Base-by-base conservation (phyloP, 2,797 vertebrate species). In the Pygocentrus nattereri region DNA sequence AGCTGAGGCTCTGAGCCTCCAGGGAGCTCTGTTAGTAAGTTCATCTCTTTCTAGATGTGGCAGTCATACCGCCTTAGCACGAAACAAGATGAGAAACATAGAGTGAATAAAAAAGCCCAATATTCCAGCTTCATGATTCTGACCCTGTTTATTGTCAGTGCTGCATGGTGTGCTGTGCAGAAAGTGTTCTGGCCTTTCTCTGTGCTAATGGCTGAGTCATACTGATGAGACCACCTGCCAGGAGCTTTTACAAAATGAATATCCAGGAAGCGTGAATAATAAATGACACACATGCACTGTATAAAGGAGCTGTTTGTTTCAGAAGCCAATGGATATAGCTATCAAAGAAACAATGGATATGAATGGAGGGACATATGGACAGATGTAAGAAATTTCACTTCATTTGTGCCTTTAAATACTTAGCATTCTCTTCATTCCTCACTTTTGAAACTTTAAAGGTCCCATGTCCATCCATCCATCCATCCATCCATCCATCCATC, bases 141-240 rank as follows among this genome's bases (percentile, higher is more conserved):
- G 67, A 82, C 75, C 81, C 76, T 74, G 65, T 77, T 68, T 68
- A 59, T 64, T 78, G 54, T 78, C 27, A 65, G 76, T n/a, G 18
- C 38, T 74, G 61, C 59, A 44, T 79, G 44, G 52, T 41, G 71
- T 19, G 44, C 19, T 18, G 67, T 76, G 70, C 21, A 4, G 64
- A 68, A 75, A 38, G 59, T 58, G 16, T 58, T 41, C 52, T 59
- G 52, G 19, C 13, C 54, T 74, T 58, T 74, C 72, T 74, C 72
- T 58, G 30, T 21, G n/a, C 64, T 74, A 79, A 79, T 79, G 71
- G 13, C 70, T 61, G 64, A 52, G 62, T 83, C 70, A 78, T 56
- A 61, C 76, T 59, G 61, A 74, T 68, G 47, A 74, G 71, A 62
- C 76, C 70, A 83, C 38, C 76, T 74, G 70, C 67, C 58, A 58